Base-by-base conservation (phyloP, 2,888 invertebrate species). In the Stegana nigrithorax region DNA sequence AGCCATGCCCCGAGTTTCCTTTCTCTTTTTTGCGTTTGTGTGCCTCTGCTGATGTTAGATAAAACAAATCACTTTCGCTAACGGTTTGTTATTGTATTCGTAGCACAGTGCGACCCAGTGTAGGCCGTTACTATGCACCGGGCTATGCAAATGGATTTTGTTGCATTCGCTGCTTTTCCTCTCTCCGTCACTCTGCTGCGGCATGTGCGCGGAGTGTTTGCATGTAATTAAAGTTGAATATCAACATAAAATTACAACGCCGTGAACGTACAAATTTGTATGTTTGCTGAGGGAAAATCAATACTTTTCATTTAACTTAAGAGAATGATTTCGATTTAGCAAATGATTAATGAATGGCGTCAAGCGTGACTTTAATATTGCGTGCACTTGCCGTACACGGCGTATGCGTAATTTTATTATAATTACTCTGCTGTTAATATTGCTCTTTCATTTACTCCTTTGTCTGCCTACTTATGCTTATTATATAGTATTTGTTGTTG, bases 31-130 rank as follows among this genome's bases (percentile, higher is more conserved):
- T 39, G 39, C 17, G 14, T 39, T 25, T 50, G 21, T 21, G 21
- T 36, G 10, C 6, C n/a, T 6, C 17, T 51, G 32, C 23, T 36
- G 53, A 55, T 55, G 8, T 55, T 36, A 55, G 53, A 55, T 55
- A 55, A 55, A 55, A 55, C 36, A 55, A 55, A 55, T 26, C 51
- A 51, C 27, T 51, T 51, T 51, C 51, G 14, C 27, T 51, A 51
- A 27, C 27, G 6, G 17, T 1, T 14, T 23, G 17, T 26, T 17
- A 6, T 51, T 51, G n/a, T 50, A 1, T 4, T 19, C 17, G 32
- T 21, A 21, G 53, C 53, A 25, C 21, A 21, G 39, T 17, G n/a
- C n/a, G n/a, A n/a, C n/a, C n/a, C n/a, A n/a, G n/a, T n/a, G n/a
- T n/a, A n/a, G n/a, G n/a, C n/a, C n/a, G n/a, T n/a, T n/a, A n/a